Evolutionary conservation across 2,888 invertebrate genomes (phyloP), one percentile per base, ranked within the genome.

Genomic region (Neoitamus cyanurus): DNA sequence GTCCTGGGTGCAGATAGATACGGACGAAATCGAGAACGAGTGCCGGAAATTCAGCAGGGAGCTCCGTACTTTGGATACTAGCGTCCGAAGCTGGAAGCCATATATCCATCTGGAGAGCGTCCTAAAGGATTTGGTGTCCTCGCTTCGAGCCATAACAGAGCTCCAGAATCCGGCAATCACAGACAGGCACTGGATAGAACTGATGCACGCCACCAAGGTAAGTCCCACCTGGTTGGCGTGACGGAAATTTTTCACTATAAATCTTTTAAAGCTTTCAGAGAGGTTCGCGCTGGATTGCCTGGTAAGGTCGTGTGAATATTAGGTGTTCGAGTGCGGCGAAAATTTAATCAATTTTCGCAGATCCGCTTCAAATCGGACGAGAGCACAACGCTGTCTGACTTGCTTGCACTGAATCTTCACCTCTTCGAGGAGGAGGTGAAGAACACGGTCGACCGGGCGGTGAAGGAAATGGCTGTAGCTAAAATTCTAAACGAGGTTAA

Each of bases 401-500:
- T 99, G 75, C 92, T 98, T 84, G 96, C 95, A 5, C 92, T 99
- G 30, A 95, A 97, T 89, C 93, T 99, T 1, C 98, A 99, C 90
- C 95, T 97, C 88, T 98, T 93, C 89, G 98, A 98, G 92, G 98
- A 98, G 87, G 98, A 98, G 90, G 98, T 98, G 0, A 97, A 97
- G 89, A 96, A 96, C 87, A 98, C 97, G 87, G 98, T 98, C 0
- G 98, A 98, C 89, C 98, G 98, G 90, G 97, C 98, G 0, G 97
- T 98, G 0, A 98, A 98, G 90, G 99, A 98, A 92, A 95, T 96
- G 93, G 95, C 95, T 13, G 98, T 98, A 97, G 98, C 98, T 90
- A 98, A 98, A 91, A 94, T 95, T 0, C 92, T 99, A 9, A 95
- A 95, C 87, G 98, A 98, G 90, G 92, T 99, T 88, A 94, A 96